Base-by-base conservation (phyloP, 2,888 invertebrate species). In the Arrhopalites spinosus region DNA sequence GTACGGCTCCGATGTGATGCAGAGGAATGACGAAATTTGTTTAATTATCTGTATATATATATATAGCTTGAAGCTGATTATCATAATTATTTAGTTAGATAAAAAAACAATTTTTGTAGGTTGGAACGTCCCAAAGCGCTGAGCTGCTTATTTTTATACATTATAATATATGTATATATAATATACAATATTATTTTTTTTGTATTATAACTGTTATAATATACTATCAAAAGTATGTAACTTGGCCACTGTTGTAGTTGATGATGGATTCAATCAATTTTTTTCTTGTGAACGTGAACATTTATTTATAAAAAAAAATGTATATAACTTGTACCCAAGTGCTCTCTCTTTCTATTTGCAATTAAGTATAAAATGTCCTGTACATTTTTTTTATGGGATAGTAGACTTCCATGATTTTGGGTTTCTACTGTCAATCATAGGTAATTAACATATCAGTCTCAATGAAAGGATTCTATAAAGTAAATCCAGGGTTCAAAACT, bases 41-140 rank as follows among this genome's bases (percentile, higher is more conserved):
- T 36, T 3, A 36, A 36, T 36, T 36, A 7, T 36, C 5, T 36
- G 36, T 36, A 36, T 36, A 53, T 53, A 53, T 36, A 36, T 36
- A 53, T 53, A 53, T 53, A 53, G 17, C 17, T 53, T 17, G 3
- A 53, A 20, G 53, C 53, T 20, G n/a, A 20, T 5, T 53, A 20
- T 53, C 8, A 25, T 59, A 20, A 25, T 59, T 59, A 2, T 59
- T 17, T 53, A 53, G 25, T 25, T 59, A 59, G 11, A 59, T 59
- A 59, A 25, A 59, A 13, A 13, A 45, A 13, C 47, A 13, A 36
- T 64, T 64, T 30, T n/a, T 64, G 43, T 64, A 30, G 23, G 17
- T 64, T 64, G 69, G 59, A 67, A 77, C 45, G 53, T 73, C 77
- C 77, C 77, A 77, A 77, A 74, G 74, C 74, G 77, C 77, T 77